Evolutionary conservation across 2,888 invertebrate genomes (phyloP), one percentile per base, ranked within the genome.

Genomic region (Gymnoscelis rufifasciata): DNA sequence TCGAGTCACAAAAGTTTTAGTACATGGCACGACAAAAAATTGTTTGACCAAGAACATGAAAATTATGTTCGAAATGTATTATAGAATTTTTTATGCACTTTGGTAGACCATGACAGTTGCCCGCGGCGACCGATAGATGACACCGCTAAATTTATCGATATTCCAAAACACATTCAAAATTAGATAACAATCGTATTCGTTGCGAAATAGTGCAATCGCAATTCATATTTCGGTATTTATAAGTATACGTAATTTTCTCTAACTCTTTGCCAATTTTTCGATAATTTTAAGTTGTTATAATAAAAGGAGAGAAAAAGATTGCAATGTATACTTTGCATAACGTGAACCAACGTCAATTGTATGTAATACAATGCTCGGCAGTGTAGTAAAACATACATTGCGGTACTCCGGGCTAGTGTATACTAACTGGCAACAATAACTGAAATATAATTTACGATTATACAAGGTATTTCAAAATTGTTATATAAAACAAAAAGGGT

Each of bases 231-330:
- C 13, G 36, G 14, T 38, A 29, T n/a, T n/a, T n/a, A n/a, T 45
- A 41, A 45, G 47, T 37, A 37, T 40, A 30, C 26, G 44, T 44
- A 44, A 38, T 44, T 49, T 55, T 52, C 43, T 44, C 54, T 51
- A 57, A 57, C 56, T 54, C 59, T 56, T 59, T 64, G 60, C 58
- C 38, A 49, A 45, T 66, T 65, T 68, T 60, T 72, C 38, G 36
- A 45, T 50, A 50, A 64, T 73, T 76, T 80, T 83, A 80, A 79
- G 78, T 80, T 82, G 70, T 80, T 80, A 78, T 71, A 69, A 65
- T 67, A 49, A 77, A 83, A 83, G 83, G 86, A 88, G 87, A 87
- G 86, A 86, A 83, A 77, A 87, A 87, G 87, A 87, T 87, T 86
- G 84, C 83, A 83, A 73, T 67, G 61, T 75, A 72, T 77, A 78